Percentiles rank a stretch among this genome's conserved stretches.
These are phyloP conservation scores for Metridium senile DNA, from an alignment of 92 coral and sea anemone genomes.

Conservation along the genomic window DNA sequence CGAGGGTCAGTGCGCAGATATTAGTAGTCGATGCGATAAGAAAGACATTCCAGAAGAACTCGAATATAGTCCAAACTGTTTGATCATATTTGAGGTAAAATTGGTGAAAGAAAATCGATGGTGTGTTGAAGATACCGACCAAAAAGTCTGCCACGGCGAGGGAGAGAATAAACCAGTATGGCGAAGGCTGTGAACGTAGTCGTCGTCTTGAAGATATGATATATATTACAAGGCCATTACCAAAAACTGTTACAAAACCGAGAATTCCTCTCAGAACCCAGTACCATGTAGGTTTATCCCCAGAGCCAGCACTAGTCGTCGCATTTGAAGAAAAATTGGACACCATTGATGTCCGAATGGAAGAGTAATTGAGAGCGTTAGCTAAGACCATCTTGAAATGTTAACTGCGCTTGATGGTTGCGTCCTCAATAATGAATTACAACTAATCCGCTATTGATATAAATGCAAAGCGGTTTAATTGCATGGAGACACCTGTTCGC, in stretches of 20 bases:
- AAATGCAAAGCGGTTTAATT: too few species aligned
- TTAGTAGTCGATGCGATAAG: constrained; percentile 37
- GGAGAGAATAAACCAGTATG: constrained; percentile 45
- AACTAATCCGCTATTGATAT: too few species aligned
- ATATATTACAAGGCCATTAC: constrained; percentile 42
- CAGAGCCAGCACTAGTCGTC: not conserved
- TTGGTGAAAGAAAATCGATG: not conserved
- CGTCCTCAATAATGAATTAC: too few species aligned
- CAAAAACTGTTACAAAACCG: constrained; percentile 20
- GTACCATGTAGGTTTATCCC: constrained; percentile 29
- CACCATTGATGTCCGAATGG: too few species aligned
- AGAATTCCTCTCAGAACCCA: constrained; percentile 35
- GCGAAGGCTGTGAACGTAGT: constrained; percentile 35
- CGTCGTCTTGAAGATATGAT: constrained; percentile 25
- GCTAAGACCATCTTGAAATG: too few species aligned
- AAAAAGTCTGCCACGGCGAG: constrained; percentile 37
- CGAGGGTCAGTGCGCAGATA: constrained; percentile 32
- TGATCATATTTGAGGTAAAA: not conserved
- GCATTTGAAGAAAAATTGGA: too few species aligned
- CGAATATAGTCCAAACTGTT: not conserved
- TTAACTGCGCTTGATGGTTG: too few species aligned
- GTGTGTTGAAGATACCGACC: constrained; percentile 32
- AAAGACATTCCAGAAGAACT: constrained; percentile 34
- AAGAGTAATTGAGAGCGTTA: too few species aligned
- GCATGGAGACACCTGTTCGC: too few species aligned